Evolutionary conservation across 2,113 vertebrate species (phyloP).

Genomic region (Plectropomus leopardus): DNA sequence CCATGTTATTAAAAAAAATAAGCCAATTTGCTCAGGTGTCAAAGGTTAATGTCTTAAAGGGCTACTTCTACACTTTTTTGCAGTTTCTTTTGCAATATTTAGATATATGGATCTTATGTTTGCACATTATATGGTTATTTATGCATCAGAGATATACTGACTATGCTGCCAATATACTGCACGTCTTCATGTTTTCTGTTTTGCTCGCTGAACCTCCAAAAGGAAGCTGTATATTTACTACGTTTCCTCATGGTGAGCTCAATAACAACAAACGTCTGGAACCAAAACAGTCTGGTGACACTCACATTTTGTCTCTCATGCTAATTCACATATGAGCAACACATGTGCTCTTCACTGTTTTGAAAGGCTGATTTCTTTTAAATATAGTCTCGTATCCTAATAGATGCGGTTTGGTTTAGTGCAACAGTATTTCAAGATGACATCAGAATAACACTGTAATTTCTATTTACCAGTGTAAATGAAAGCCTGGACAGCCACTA

Average conservation of each 20-base stretch:
- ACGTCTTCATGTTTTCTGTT: conserved; percentile 6
- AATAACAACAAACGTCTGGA: conserved; percentile 20
- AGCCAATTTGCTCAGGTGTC: too few relatives aligned
- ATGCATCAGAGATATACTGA: neutral
- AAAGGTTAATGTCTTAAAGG: too few relatives aligned
- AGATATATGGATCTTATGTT: neutral
- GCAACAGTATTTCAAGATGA: neutral
- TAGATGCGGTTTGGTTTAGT: neutral
- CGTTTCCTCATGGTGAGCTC: conserved; percentile 3
- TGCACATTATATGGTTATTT: neutral
- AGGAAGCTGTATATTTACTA: conserved; percentile 30
- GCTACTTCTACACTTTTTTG: neutral
- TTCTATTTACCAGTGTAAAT: neutral
- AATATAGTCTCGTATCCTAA: neutral
- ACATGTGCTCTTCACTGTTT: conserved; percentile 5
- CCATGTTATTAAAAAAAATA: too few relatives aligned
- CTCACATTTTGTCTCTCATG: neutral
- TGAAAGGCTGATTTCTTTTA: neutral
- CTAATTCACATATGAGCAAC: conserved; percentile 32
- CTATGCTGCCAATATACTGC: neutral
- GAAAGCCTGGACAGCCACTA: neutral
- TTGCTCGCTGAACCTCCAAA: neutral
- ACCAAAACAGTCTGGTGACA: conserved; percentile 34
- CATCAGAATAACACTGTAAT: neutral
- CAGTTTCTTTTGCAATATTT: neutral